Evolutionary conservation across 1,140 invertebrate species (phyloP).

Genomic region (Sycophaga agraensis): DNA sequence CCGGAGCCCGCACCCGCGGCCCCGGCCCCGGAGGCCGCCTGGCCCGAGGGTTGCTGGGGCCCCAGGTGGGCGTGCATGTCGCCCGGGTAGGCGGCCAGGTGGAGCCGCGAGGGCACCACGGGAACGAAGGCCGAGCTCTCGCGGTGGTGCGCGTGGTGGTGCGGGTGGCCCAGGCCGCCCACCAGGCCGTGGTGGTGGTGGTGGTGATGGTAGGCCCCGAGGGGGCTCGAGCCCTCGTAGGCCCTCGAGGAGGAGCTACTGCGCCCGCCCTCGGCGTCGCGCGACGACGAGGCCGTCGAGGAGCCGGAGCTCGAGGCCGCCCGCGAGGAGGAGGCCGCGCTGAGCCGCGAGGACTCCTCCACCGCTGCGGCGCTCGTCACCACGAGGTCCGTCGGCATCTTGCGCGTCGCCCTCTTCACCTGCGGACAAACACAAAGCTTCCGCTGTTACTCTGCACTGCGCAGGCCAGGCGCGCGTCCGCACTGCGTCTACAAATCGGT

Average conservation of each 20-base stretch:
- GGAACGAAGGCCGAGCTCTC: slow-evolving; percentile 82
- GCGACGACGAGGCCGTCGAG: neutral
- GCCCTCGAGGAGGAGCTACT: slow-evolving; percentile 32
- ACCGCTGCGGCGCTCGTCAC: slow-evolving; percentile 49
- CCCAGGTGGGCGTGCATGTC: slow-evolving; percentile 63
- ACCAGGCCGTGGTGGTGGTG: slow-evolving; percentile 63
- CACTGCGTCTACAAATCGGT: too few species aligned
- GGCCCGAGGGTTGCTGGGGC: slow-evolving; percentile 34
- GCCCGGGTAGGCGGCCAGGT: slow-evolving; percentile 66
- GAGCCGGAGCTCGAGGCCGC: slow-evolving; percentile 15
- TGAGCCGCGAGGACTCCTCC: slow-evolving; percentile 40
- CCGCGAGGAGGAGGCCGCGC: slow-evolving; percentile 34
- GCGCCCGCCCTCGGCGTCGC: slow-evolving; percentile 23
- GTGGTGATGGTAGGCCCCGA: slow-evolving; percentile 71
- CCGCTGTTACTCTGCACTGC: too few species aligned
- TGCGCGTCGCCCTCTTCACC: slow-evolving; percentile 39
- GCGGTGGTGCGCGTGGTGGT: slow-evolving; percentile 62
- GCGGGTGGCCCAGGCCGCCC: slow-evolving; percentile 42
- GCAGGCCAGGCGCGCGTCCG: too few species aligned
- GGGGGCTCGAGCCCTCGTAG: slow-evolving; percentile 42
- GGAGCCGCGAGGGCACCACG: slow-evolving; percentile 76
- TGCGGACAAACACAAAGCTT: neutral
- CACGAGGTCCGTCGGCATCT: slow-evolving; percentile 57
- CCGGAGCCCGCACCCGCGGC: slow-evolving; percentile 54
- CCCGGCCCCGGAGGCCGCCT: slow-evolving; percentile 24